Evolutionary conservation across 2,113 vertebrate species (phyloP).

Genomic region (human): DNA sequence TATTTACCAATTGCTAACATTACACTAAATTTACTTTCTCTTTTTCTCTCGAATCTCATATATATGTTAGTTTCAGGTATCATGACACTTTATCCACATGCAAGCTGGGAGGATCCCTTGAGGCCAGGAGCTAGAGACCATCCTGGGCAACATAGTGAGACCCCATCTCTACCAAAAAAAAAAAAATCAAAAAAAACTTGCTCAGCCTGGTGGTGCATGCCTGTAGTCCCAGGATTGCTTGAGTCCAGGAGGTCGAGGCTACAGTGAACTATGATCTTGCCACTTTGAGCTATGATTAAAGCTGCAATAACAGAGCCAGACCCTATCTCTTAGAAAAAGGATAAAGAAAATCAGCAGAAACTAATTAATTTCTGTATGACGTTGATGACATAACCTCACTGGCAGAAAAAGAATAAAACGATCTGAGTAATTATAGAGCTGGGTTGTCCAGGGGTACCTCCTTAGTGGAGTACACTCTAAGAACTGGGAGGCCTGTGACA

Average conservation of each 20-base stretch:
- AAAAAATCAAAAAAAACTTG: too few species aligned
- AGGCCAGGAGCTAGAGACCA: too few species aligned
- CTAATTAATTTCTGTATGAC: accelerated
- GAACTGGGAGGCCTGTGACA: neutral
- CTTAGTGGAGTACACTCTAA: neutral
- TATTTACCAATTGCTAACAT: neutral
- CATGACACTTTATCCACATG: neutral
- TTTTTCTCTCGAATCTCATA: neutral
- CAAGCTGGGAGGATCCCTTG: too few species aligned
- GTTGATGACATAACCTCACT: neutral
- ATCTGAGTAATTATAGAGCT: neutral
- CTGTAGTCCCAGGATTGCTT: too few species aligned
- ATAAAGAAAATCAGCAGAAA: neutral
- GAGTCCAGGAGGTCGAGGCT: too few species aligned
- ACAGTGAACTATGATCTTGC: too few species aligned
- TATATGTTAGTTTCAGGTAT: neutral
- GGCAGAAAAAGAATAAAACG: neutral
- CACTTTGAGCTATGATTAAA: too few species aligned
- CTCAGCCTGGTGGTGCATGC: too few species aligned
- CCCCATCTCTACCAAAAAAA: too few species aligned
- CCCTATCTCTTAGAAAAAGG: too few species aligned
- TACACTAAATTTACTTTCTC: accelerated
- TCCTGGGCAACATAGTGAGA: too few species aligned
- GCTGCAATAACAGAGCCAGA: too few species aligned
- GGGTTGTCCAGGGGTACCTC: accelerated